Percentiles rank a stretch among this genome's conserved stretches.
Evolutionary conservation across 2,113 vertebrate genomes (phyloP).

Genomic region (Hippocampus barbouri): DNA sequence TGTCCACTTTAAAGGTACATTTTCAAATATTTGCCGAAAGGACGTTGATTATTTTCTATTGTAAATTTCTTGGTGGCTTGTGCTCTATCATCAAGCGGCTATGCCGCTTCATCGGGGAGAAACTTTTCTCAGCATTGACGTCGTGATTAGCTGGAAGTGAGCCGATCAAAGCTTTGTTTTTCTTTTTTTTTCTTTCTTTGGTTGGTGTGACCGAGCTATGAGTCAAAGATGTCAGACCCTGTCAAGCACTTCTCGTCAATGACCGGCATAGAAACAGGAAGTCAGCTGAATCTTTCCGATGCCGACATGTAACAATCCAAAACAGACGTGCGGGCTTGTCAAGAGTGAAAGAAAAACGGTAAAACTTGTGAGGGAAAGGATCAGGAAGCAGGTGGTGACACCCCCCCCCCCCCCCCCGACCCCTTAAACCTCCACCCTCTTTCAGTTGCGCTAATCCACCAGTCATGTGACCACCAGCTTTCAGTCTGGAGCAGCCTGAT

Average conservation of each 20-base stretch:
- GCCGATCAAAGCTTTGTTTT: constrained; percentile 27
- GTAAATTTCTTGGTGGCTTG: neutral
- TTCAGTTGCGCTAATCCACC: constrained; percentile 64
- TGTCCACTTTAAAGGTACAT: neutral
- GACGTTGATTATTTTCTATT: neutral
- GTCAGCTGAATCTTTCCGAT: neutral
- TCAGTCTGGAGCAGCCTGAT: constrained; percentile 48
- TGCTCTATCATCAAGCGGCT: neutral
- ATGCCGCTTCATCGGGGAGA: neutral
- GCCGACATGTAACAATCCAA: neutral
- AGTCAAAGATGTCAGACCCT: constrained; percentile 43
- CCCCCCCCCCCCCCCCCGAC: constrained; percentile 26
- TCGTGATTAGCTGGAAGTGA: constrained; percentile 35
- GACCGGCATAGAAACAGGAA: neutral
- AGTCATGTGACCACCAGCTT: constrained; percentile 62
- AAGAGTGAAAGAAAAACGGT: constrained; percentile 45
- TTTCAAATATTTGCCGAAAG: neutral
- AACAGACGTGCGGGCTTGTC: neutral
- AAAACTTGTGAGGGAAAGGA: constrained; percentile 53
- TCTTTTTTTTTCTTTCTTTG: neutral
- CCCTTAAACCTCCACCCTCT: constrained; percentile 36
- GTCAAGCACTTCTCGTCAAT: constrained; percentile 9
- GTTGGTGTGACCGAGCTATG: constrained; percentile 26
- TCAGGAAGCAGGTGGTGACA: constrained; percentile 60
- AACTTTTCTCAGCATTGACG: constrained; percentile 27